Conservation (phyloP, 2,888 invertebrate species). For the Thereva unica region DNA sequence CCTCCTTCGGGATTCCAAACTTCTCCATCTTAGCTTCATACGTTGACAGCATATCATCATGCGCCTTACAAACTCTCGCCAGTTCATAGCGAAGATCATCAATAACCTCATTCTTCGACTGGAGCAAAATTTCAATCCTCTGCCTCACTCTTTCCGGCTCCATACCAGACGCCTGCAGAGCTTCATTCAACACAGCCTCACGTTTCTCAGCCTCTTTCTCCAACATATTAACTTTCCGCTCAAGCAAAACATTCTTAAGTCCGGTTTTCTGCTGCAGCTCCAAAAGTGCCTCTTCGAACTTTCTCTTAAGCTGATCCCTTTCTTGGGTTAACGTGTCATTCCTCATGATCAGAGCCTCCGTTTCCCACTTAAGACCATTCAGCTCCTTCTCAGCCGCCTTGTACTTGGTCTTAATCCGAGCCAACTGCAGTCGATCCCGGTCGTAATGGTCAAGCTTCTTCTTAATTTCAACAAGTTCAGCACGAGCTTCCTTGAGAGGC, state of each 20-base stretch:
- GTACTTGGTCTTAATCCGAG: slow-evolving; percentile 55
- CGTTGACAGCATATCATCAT: slow-evolving; percentile 79
- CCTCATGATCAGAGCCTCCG: slow-evolving; percentile 73
- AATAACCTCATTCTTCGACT: slow-evolving; percentile 78
- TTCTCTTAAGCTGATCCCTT: slow-evolving; percentile 75
- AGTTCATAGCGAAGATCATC: slow-evolving; percentile 82
- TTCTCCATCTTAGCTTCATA: slow-evolving; percentile 79
- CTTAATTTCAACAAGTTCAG: slow-evolving; percentile 72
- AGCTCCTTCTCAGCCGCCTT: slow-evolving; percentile 60
- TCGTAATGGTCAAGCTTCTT: slow-evolving; percentile 81
- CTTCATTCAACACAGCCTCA: slow-evolving; percentile 70
- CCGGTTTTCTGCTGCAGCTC: slow-evolving; percentile 88
- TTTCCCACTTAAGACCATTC: slow-evolving; percentile 66
- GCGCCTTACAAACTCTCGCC: slow-evolving; percentile 79
- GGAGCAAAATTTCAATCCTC: slow-evolving; percentile 70
- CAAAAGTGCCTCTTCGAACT: slow-evolving; percentile 80
- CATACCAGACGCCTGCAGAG: slow-evolving; percentile 63
- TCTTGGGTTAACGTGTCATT: slow-evolving; percentile 78
- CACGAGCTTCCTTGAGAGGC: slow-evolving; percentile 72
- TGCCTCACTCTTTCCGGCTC: slow-evolving; percentile 59
- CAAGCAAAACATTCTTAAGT: slow-evolving; percentile 75
- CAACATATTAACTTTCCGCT: slow-evolving; percentile 71
- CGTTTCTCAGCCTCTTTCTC: slow-evolving; percentile 70
- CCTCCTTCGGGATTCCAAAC: slow-evolving; percentile 77
- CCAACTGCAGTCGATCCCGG: slow-evolving; percentile 78